Conservation (phyloP, 2,888 invertebrate species). For the Rhogogaster chlorosoma region DNA sequence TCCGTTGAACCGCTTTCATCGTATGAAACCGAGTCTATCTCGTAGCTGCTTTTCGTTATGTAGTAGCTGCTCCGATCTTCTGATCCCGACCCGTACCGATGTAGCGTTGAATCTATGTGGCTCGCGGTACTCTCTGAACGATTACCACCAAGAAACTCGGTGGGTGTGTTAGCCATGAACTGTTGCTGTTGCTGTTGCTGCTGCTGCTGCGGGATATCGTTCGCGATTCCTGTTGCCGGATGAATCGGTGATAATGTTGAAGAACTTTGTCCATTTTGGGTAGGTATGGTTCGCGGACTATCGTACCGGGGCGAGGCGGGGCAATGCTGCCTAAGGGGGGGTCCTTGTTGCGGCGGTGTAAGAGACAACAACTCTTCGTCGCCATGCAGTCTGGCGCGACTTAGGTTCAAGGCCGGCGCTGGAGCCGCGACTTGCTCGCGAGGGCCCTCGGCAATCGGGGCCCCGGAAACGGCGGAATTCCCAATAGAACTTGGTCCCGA, state of each 20-base stretch:
- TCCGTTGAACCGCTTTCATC: constrained; percentile 17
- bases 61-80: constrained; percentile 40
- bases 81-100: constrained; percentile 30
- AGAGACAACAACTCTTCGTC: constrained; percentile 65
- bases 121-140: constrained; percentile 1
- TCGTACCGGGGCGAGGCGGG: constrained; percentile 30
- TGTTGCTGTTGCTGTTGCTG: constrained; percentile 38
- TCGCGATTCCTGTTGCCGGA: constrained; percentile 52
- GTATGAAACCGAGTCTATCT: constrained; percentile 29
- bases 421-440: constrained; percentile 67
- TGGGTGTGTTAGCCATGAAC: neutral
- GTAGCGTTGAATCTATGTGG: constrained; percentile 5
- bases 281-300: constrained; percentile 12
- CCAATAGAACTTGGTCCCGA: constrained; percentile 40
- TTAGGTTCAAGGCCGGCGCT: constrained; percentile 78
- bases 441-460: constrained; percentile 61
- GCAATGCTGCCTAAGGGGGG: constrained; percentile 46
- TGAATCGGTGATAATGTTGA: constrained; percentile 50
- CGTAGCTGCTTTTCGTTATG: constrained; percentile 34
- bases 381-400: constrained; percentile 78
- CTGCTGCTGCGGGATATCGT: constrained; percentile 15
- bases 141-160: constrained; percentile 2
- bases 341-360: constrained; percentile 46
- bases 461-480: constrained; percentile 54
- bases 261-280: constrained; percentile 48